phyloP scores from a whole-genome alignment of 2,113 vertebrate genomes.

The Camelus bactrianus region DNA sequence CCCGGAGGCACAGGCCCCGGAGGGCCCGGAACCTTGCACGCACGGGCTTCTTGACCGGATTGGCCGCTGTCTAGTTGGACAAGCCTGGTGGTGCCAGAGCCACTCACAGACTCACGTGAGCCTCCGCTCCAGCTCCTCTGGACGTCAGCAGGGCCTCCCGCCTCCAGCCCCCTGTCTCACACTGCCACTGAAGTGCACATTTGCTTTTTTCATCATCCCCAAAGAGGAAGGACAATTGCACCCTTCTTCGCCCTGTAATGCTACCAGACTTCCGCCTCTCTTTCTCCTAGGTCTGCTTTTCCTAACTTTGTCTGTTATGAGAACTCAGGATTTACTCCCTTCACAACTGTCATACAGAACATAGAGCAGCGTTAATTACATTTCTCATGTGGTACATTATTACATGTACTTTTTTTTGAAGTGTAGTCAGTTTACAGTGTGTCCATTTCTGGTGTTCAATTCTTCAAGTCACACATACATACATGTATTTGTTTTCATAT shows the following conservation, averaged over 20 bases:
- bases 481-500: too few species aligned
- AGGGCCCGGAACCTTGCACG: too few species aligned
- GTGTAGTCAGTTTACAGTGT: too few species aligned
- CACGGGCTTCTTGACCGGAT: fast-evolving
- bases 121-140: not conserved
- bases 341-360: too few species aligned
- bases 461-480: too few species aligned
- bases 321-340: too few species aligned
- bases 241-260: not conserved
- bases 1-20: not conserved
- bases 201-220: not conserved
- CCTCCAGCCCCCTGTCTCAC: not conserved
- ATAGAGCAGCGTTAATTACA: too few species aligned
- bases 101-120: fast-evolving
- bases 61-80: not conserved
- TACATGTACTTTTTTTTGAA: too few species aligned
- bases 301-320: not conserved
- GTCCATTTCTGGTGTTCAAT: too few species aligned
- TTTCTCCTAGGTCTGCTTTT: not conserved
- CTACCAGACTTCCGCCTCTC: not conserved
- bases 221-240: not conserved
- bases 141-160: not conserved
- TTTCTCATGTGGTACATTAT: too few species aligned
- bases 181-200: not conserved
- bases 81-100: not conserved